Percentiles rank a stretch among this genome's conserved stretches.
These are phyloP conservation scores for Trichogramma dendrolimi DNA, from an alignment of 2,888 invertebrate genomes.

Conservation along the genomic window DNA sequence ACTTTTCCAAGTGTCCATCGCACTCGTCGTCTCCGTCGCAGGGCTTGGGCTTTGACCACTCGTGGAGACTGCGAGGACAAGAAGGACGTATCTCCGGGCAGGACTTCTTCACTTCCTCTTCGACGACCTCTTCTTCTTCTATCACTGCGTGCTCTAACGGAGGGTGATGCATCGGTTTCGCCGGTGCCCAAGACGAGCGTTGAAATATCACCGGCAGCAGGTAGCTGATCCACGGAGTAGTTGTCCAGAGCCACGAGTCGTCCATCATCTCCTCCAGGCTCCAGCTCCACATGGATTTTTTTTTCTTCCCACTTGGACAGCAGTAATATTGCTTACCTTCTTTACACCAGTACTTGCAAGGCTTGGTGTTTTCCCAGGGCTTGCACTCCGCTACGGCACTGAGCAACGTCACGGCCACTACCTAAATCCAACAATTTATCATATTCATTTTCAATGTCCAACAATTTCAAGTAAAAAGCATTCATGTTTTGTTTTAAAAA, in stretches of 20 bases:
- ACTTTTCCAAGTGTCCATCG: slow-evolving; percentile 5
- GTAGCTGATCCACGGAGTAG: slow-evolving; percentile 16
- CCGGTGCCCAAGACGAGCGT: neutral
- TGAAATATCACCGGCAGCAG: slow-evolving; percentile 13
- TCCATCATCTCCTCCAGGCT: slow-evolving; percentile 11
- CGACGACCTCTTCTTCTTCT: no score
- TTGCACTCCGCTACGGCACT: no score
- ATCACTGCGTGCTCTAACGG: no score
- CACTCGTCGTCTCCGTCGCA: slow-evolving; percentile 16
- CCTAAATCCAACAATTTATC: no score
- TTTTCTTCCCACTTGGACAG: slow-evolving; percentile 15
- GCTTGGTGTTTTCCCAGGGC: neutral
- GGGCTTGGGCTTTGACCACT: slow-evolving; percentile 11
- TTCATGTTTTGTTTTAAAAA: no score
- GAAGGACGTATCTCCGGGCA: slow-evolving; percentile 19
- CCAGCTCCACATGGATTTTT: neutral
- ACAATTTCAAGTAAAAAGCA: no score
- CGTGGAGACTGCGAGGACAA: slow-evolving; percentile 20
- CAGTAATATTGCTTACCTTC: slow-evolving; percentile 19
- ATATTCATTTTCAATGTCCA: no score
- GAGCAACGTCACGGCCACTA: no score
- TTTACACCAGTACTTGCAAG: slow-evolving; percentile 29
- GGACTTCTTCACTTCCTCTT: no score
- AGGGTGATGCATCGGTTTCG: no score
- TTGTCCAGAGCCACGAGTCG: slow-evolving; percentile 1